Evolutionary conservation across 2,888 invertebrate genomes (phyloP).

Genomic region (Oscheius sp.): DNA sequence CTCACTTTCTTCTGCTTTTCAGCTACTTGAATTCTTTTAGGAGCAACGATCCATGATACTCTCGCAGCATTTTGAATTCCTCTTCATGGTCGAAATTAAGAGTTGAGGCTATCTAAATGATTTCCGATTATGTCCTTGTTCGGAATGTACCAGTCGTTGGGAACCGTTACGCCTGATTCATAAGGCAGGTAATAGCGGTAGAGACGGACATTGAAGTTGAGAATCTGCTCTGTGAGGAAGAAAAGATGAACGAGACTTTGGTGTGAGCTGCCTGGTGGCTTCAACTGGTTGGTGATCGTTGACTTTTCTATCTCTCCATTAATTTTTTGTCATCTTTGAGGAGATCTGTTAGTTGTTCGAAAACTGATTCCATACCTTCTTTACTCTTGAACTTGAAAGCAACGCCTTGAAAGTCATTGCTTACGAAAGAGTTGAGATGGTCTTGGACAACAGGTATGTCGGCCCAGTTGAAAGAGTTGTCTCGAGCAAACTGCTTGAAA

Average conservation of each 20-base stretch:
- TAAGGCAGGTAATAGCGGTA: constrained; percentile 4
- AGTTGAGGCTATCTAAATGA: constrained; percentile 5
- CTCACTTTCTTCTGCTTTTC: not conserved
- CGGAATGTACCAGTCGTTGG: constrained; percentile 5
- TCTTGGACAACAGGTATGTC: not conserved
- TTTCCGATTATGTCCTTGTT: no score
- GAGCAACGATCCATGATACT: not conserved
- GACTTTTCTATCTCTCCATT: not conserved
- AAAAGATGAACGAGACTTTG: constrained; percentile 13
- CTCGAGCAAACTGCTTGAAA: not conserved
- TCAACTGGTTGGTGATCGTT: not conserved
- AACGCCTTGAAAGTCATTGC: not conserved
- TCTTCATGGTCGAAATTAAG: constrained; percentile 3
- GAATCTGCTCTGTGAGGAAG: constrained; percentile 5
- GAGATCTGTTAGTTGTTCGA: not conserved
- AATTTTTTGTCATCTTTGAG: not conserved
- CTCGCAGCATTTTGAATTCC: not conserved
- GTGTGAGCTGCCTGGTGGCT: not conserved
- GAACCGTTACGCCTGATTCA: not conserved
- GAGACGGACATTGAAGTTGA: not conserved
- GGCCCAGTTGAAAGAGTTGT: constrained; percentile 8
- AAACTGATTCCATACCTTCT: not conserved
- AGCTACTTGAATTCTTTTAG: not conserved
- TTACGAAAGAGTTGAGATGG: not conserved
- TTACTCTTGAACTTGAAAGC: not conserved